Conservation (phyloP, 2,113 vertebrate genomes). For the Oncorhynchus nerka region DNA sequence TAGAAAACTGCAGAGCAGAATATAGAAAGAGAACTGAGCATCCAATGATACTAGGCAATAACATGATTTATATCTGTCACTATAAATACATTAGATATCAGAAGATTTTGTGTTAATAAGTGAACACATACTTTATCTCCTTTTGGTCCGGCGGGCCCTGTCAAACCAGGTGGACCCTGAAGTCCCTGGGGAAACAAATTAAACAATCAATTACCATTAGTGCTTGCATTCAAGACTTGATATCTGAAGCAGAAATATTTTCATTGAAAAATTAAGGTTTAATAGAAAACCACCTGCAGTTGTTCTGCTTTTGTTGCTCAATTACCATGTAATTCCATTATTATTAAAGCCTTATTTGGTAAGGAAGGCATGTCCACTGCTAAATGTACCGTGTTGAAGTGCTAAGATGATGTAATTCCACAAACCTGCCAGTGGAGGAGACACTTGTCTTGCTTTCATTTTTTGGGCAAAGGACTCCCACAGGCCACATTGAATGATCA, state of each 20-base stretch:
- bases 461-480: neutral
- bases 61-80: neutral
- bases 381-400: too few species aligned
- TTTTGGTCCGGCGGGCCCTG: constrained; percentile 67
- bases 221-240: neutral
- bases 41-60: too few species aligned
- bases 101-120: neutral
- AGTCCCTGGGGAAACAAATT: constrained; percentile 45
- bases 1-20: too few species aligned
- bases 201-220: constrained; percentile 12
- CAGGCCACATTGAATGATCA: constrained; percentile 20
- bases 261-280: too few species aligned
- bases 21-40: too few species aligned
- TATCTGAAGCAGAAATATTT: too few species aligned
- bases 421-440: neutral
- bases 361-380: too few species aligned
- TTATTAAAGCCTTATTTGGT: too few species aligned
- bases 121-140: constrained; percentile 71
- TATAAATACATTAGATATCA: neutral
- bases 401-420: neutral
- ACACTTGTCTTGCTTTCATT: neutral
- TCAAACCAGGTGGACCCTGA: constrained; percentile 60
- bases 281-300: too few species aligned
- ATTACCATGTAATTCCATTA: too few species aligned
- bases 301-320: too few species aligned